Evolutionary conservation across 2,888 invertebrate genomes (phyloP), one percentile per base, ranked within the genome.

Genomic region (Ypsolopha sequella): DNA sequence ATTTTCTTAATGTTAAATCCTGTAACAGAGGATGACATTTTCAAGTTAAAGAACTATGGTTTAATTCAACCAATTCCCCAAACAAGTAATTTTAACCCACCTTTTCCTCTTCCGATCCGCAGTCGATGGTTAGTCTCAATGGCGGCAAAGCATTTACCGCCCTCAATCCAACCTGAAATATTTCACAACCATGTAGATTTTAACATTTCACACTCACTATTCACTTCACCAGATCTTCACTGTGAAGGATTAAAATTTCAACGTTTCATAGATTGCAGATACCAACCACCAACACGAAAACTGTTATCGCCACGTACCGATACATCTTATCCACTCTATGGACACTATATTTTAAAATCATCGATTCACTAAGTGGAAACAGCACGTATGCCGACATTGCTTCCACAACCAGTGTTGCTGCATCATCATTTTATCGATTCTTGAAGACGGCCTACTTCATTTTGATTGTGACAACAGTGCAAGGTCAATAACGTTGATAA

Each of bases 91-190:
- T 24, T 4, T 24, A 24, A 24, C 24, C 24, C 24, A 24, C 24
- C 24, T 64, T 71, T 60, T 76, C 73, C 54, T 68, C 73, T 54
- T 69, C 65, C 14, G 76, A 71, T 52, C 70, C 63, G 56, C 84
- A 85, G 58, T 85, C 78, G 41, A 84, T 79, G 0, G 77, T 79
- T 33, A 81, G 56, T 13, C 73, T 73, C 7, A 80, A 49, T 4
- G 84, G 80, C 9, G 75, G 61, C n/a, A 73, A 65, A 35, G 68
- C 72, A 52, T 59, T 60, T 7, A 54, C 60, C 39, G 58, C 56
- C 14, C 60, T 56, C 54, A 54, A 52, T 51, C 62, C 59, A 54
- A 69, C 57, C 70, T 75, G 66, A 53, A 70, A 70, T 47, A 43
- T 52, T 59, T 55, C 52, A 58, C 48, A 41, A 50, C 41, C 46